phyloP scores from a whole-genome alignment of 2,797 vertebrate genomes.

The Sebastes hubbsi region DNA sequence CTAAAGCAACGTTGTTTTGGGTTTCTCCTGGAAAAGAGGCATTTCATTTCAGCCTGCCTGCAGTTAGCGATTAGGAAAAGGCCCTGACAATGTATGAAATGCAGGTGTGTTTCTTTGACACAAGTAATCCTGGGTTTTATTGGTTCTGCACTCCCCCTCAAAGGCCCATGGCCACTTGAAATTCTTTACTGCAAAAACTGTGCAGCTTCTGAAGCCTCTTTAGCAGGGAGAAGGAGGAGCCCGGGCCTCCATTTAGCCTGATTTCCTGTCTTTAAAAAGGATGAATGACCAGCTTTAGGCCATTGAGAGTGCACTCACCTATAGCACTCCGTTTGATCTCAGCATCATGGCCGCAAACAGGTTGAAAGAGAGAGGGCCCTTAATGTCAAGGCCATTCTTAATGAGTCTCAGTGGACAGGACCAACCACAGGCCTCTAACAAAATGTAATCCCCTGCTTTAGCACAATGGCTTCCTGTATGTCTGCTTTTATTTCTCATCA shows the following conservation, averaged over 20 bases:
- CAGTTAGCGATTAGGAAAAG: conserved; percentile 53
- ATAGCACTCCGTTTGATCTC: conserved; percentile 82
- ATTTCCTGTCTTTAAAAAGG: conserved; percentile 82
- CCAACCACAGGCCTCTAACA: conserved; percentile 65
- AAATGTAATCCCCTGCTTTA: conserved; percentile 71
- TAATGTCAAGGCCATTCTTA: conserved; percentile 80
- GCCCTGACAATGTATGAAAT: conserved; percentile 60
- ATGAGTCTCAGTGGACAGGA: conserved; percentile 70
- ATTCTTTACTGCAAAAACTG: conserved; percentile 77
- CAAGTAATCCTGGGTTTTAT: conserved; percentile 76
- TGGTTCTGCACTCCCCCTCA: conserved; percentile 66
- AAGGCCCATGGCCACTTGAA: conserved; percentile 75
- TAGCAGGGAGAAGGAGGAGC: conserved; percentile 70
- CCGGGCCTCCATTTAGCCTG: conserved; percentile 78
- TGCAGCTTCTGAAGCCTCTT: conserved; percentile 73
- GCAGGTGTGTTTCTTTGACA: conserved; percentile 79
- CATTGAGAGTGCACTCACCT: conserved; percentile 78
- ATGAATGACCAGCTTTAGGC: conserved; percentile 84
- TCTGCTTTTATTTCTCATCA: conserved; percentile 43
- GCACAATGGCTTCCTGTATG: conserved; percentile 64
- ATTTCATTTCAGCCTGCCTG: conserved; percentile 31
- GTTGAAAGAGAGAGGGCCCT: conserved; percentile 75
- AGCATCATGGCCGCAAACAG: conserved; percentile 71
- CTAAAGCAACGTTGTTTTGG: conserved; percentile 51
- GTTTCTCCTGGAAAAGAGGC: conserved; percentile 32